Evolutionary conservation across 2,113 vertebrate genomes (phyloP).

Genomic region (Psephotus haematonotus): DNA sequence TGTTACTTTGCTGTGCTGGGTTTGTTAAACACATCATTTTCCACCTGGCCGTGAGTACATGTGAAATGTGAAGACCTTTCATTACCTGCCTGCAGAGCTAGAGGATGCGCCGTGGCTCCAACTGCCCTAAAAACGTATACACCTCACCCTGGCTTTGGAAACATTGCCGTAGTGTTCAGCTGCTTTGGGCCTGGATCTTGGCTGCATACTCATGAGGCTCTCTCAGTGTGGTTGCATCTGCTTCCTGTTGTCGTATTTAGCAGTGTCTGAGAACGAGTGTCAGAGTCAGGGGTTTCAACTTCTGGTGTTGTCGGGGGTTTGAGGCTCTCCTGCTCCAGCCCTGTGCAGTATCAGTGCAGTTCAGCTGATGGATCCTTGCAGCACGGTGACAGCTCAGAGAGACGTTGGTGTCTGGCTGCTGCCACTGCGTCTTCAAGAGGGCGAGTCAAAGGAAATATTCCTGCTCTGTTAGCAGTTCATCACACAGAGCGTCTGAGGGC

Average conservation of each 20-base stretch:
- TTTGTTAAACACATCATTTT: background rate
- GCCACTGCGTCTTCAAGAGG: background rate
- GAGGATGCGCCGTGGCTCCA: background rate
- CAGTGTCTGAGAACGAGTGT: background rate
- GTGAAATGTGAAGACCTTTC: background rate
- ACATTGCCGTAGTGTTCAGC: fast-evolving
- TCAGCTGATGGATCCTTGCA: background rate
- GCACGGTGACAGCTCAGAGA: fast-evolving
- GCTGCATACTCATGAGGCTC: fast-evolving
- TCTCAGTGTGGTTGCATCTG: background rate
- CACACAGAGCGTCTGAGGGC: background rate
- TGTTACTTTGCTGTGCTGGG: background rate
- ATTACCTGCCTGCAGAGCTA: background rate
- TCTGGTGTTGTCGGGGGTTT: background rate
- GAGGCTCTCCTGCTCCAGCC: background rate
- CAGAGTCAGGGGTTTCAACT: background rate
- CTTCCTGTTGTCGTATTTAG: fast-evolving
- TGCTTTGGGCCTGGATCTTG: background rate
- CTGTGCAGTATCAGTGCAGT: background rate
- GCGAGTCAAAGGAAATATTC: background rate
- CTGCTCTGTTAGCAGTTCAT: background rate
- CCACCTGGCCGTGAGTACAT: background rate
- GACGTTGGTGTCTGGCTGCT: background rate
- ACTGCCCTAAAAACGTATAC: background rate
- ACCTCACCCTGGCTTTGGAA: background rate